phyloP scores from a whole-genome alignment of 2,797 vertebrate species.

The Falco cherrug region DNA sequence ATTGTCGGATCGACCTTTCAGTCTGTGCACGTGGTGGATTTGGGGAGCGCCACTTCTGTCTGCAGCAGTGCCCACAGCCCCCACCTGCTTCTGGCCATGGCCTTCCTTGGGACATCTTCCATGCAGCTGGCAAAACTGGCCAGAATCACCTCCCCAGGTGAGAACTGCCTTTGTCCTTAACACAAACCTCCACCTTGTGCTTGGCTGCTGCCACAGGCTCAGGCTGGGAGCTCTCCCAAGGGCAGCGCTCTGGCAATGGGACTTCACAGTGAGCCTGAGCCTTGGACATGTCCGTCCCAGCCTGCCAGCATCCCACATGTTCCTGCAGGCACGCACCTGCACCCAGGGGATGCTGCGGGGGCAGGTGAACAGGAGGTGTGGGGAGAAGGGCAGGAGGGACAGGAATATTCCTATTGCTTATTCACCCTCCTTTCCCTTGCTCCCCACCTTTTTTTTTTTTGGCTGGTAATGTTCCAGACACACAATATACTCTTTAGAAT shows the following conservation, averaged over 20 bases:
- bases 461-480: background rate
- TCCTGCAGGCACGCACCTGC: background rate
- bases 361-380: background rate
- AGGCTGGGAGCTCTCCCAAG: background rate
- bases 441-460: too few relatives aligned
- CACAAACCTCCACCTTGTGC: fast-evolving
- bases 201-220: background rate
- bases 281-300: fast-evolving
- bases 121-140: fast-evolving
- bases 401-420: background rate
- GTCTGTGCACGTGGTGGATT: background rate
- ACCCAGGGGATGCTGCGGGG: background rate
- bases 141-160: background rate
- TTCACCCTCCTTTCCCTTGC: fast-evolving
- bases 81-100: fast-evolving
- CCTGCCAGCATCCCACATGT: fast-evolving
- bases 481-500: background rate
- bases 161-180: background rate
- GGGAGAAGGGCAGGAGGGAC: background rate
- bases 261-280: background rate
- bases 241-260: fast-evolving
- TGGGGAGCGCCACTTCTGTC: background rate
- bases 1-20: background rate
- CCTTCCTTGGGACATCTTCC: background rate
- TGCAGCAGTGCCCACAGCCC: background rate